A percentile compares a stretch with the other conserved stretches of the same genome.
Evolutionary conservation across 2,888 invertebrate species (phyloP).

Genomic region (Perithous albicinctus): DNA sequence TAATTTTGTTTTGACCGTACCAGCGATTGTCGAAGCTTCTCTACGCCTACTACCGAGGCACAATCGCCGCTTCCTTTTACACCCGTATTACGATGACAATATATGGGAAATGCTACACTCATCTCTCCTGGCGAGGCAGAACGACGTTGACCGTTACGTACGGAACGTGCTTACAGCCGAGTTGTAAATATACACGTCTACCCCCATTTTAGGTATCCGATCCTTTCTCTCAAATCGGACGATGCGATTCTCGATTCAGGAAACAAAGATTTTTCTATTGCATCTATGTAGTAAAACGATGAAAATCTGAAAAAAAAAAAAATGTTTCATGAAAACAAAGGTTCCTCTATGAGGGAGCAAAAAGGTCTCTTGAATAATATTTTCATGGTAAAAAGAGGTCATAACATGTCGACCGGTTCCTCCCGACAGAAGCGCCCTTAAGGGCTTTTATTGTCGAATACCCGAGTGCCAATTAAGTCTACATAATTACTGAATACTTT

Average conservation of each 20-base stretch:
- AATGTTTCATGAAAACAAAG: too few relatives aligned
- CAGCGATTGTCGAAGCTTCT: slow-evolving; percentile 54
- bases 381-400: slow-evolving; percentile 27
- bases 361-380: slow-evolving; percentile 12
- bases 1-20: slow-evolving; percentile 74
- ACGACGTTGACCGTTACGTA: slow-evolving; percentile 81
- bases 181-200: slow-evolving; percentile 1
- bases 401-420: too few relatives aligned
- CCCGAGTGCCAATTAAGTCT: slow-evolving; percentile 48
- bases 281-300: slow-evolving; percentile 34
- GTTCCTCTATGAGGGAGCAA: too few relatives aligned
- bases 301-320: too few relatives aligned
- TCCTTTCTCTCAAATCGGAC: slow-evolving; percentile 60
- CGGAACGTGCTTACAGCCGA: slow-evolving; percentile 20
- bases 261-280: slow-evolving; percentile 18
- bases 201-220: slow-evolving; percentile 31
- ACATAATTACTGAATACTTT: slow-evolving; percentile 59
- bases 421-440: too few relatives aligned
- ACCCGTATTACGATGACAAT: slow-evolving; percentile 79
- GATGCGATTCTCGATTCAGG: slow-evolving; percentile 25
- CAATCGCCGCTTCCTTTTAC: slow-evolving; percentile 68
- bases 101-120: slow-evolving; percentile 82
- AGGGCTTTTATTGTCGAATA: slow-evolving; percentile 1
- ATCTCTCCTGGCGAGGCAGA: slow-evolving; percentile 83
- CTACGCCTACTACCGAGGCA: slow-evolving; percentile 66